Evolutionary conservation across 2,113 vertebrate species (phyloP).

Genomic region (Myotis davidii): DNA sequence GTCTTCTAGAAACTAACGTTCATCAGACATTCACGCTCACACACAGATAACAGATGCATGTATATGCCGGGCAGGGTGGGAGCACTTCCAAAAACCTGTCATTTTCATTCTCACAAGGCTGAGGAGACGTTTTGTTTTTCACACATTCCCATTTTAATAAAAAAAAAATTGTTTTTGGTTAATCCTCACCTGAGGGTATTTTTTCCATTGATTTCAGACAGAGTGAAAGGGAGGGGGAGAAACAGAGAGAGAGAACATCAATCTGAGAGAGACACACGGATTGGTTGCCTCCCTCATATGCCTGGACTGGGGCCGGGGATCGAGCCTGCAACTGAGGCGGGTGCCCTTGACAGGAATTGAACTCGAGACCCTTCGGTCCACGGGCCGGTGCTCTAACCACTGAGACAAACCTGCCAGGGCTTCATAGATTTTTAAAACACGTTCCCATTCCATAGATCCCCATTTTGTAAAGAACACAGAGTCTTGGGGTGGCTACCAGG

Average conservation of each 20-base stretch:
- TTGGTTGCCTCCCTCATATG: no score
- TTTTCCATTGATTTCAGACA: neutral
- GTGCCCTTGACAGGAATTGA: no score
- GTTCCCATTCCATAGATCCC: neutral
- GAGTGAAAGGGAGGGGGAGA: neutral
- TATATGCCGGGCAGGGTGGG: accelerated
- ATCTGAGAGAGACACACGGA: no score
- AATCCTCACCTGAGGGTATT: no score
- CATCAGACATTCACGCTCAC: neutral
- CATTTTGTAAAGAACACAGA: neutral
- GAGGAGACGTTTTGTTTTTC: neutral
- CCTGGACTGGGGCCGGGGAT: no score
- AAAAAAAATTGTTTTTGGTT: no score
- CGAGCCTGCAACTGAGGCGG: no score
- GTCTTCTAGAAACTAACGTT: neutral
- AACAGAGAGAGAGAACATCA: no score
- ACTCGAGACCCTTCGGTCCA: no score
- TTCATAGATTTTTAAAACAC: neutral
- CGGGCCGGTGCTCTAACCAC: no score
- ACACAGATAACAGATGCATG: neutral
- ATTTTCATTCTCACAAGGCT: neutral
- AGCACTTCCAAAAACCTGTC: neutral
- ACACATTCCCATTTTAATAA: neutral
- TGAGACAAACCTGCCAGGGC: no score
- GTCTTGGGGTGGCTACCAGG: neutral